A percentile compares a stretch with the other conserved stretches of the same genome.
Conservation (phyloP, 2,113 vertebrate genomes). For the Pelvicachromis taeniatus region DNA sequence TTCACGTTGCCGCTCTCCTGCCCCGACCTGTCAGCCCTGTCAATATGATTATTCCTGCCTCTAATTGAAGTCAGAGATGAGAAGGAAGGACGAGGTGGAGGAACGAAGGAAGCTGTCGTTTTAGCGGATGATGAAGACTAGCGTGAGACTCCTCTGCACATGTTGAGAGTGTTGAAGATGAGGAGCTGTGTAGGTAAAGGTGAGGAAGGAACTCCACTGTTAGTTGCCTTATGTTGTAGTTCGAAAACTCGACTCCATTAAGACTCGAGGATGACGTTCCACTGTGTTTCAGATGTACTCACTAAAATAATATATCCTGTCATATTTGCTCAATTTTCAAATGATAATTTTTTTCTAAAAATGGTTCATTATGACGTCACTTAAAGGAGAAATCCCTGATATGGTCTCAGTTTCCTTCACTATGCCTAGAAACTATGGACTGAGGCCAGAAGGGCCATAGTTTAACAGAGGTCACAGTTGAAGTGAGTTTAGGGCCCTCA, state of each 20-base stretch:
- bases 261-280: fast-evolving
- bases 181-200: neutral
- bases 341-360: neutral
- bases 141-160: neutral
- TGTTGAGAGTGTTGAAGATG: neutral
- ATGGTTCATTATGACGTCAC: neutral
- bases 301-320: neutral
- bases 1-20: slow-evolving; percentile 43
- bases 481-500: neutral
- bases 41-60: slow-evolving; percentile 61
- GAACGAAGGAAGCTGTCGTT: neutral
- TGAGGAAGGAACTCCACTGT: neutral
- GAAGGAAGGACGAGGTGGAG: slow-evolving; percentile 4
- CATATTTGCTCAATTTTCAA: neutral
- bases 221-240: neutral
- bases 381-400: fast-evolving
- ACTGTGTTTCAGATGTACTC: fast-evolving
- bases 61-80: slow-evolving; percentile 62
- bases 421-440: neutral
- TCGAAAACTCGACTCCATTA: neutral
- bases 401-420: neutral
- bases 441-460: neutral
- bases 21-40: slow-evolving; percentile 63
- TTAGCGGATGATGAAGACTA: neutral
- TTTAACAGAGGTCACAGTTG: neutral